phyloP scores from a whole-genome alignment of 1,140 invertebrate genomes.

The Papilio glaucus region DNA sequence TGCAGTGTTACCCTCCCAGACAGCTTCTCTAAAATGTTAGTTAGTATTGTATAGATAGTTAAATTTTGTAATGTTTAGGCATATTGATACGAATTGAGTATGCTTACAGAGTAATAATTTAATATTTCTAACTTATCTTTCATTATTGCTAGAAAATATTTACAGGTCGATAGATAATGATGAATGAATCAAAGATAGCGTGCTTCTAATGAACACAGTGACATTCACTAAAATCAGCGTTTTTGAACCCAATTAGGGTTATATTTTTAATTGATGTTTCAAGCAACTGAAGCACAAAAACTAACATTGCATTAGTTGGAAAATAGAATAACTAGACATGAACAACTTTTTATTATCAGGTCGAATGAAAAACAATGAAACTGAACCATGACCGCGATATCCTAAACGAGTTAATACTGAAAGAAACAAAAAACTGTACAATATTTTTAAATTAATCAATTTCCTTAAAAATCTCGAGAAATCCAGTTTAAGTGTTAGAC shows the following conservation, averaged over 20 bases:
- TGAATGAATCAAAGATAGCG: background rate
- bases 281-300: background rate
- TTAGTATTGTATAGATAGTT: too few relatives aligned
- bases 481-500: background rate
- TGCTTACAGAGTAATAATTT: background rate
- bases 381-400: background rate
- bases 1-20: too few relatives aligned
- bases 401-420: slow-evolving; percentile 1
- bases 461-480: background rate
- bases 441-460: background rate
- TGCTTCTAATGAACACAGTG: background rate
- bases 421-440: slow-evolving; percentile 12
- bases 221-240: background rate
- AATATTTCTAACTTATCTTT: background rate
- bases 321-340: background rate
- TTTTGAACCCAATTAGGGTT: background rate
- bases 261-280: background rate
- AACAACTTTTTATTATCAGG: background rate
- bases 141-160: background rate
- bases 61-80: too few relatives aligned
- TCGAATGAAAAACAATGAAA: background rate
- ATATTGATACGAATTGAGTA: too few relatives aligned
- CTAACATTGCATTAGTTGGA: background rate
- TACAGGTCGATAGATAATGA: too few relatives aligned
- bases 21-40: too few relatives aligned